A percentile compares a stretch with the other conserved stretches of the same genome.
These are phyloP conservation scores for Astyanax mexicanus DNA, from an alignment of 2,797 vertebrate species.

Conservation along the genomic window DNA sequence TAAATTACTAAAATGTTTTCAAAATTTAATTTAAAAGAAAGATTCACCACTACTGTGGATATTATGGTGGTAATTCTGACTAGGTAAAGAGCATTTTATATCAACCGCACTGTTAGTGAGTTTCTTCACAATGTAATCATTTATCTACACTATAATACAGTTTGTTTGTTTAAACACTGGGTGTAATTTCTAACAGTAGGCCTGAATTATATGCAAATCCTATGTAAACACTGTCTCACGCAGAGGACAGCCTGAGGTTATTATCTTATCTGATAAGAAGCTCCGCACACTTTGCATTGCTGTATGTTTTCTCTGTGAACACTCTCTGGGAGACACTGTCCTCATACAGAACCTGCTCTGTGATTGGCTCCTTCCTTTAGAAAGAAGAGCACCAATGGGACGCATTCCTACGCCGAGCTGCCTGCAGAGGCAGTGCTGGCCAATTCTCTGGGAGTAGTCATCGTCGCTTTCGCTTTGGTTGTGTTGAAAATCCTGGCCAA, in stretches of 20 bases:
- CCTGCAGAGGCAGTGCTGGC: constrained; percentile 86
- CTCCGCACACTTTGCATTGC: not conserved
- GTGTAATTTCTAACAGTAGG: no score
- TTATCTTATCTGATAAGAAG: not conserved
- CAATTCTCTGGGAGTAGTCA: constrained; percentile 84
- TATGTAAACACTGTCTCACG: no score
- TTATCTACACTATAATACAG: no score
- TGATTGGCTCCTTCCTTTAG: constrained; percentile 59
- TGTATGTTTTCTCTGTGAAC: not conserved
- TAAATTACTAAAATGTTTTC: no score
- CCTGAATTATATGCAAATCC: not conserved
- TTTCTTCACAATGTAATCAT: no score
- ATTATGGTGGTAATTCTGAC: no score
- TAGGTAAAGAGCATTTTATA: no score
- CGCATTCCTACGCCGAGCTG: constrained; percentile 74
- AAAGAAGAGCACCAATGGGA: constrained; percentile 55
- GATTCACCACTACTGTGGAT: no score
- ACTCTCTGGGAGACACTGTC: no score
- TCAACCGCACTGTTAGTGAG: no score
- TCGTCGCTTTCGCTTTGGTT: constrained; percentile 83
- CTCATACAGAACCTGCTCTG: not conserved
- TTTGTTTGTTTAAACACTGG: no score
- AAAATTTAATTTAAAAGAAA: no score
- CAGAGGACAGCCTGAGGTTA: not conserved
- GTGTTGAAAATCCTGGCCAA: constrained; percentile 85